Conservation (phyloP, 2,113 vertebrate genomes). For the Spheniscus mendiculus region DNA sequence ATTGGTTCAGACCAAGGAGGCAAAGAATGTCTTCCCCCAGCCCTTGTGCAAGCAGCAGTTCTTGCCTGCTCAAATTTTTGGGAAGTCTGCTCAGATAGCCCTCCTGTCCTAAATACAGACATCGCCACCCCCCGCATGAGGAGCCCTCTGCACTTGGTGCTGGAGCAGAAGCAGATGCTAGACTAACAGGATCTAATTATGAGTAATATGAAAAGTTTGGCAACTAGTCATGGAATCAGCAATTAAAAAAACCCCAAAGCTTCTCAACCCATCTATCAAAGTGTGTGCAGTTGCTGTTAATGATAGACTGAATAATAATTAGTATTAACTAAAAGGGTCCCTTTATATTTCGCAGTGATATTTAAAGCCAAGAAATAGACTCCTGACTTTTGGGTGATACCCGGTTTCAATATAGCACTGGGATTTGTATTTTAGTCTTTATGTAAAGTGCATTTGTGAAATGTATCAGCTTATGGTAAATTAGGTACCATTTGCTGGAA, state of each 20-base stretch:
- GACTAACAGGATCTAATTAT: slow-evolving; percentile 18
- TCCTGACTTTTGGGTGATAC: neutral
- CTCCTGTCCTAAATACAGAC: neutral
- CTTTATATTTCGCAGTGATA: neutral
- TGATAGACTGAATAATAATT: slow-evolving; percentile 24
- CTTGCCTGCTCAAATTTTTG: neutral
- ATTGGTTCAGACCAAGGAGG: neutral
- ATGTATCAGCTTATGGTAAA: neutral
- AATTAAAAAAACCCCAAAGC: neutral
- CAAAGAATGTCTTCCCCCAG: fast-evolving
- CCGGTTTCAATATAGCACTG: neutral
- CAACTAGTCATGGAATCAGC: neutral
- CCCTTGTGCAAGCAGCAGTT: neutral
- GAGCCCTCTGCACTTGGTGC: neutral
- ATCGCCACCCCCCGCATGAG: neutral
- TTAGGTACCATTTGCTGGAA: neutral
- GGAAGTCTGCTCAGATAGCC: neutral
- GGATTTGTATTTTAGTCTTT: neutral
- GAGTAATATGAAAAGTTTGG: slow-evolving; percentile 28
- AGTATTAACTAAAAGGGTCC: neutral
- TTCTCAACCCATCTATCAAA: slow-evolving; percentile 1
- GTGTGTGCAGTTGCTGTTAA: neutral
- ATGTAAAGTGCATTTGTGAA: neutral
- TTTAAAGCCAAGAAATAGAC: neutral
- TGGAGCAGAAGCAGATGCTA: neutral